These are phyloP conservation scores for Stercorarius parasiticus DNA, from an alignment of 2,113 vertebrate species.

Conservation along the genomic window DNA sequence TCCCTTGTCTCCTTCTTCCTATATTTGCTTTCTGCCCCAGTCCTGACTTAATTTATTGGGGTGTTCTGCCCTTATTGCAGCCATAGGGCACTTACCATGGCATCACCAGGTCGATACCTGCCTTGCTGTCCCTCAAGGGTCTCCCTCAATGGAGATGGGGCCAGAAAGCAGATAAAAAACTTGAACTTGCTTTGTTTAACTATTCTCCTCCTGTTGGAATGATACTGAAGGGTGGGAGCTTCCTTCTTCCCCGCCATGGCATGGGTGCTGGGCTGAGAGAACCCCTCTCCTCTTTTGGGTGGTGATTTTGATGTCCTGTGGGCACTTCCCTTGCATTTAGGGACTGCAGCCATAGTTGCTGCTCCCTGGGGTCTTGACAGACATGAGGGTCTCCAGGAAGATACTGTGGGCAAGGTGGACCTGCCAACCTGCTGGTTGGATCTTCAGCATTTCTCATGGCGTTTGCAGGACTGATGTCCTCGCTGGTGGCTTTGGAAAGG, in stretches of 20 bases:
- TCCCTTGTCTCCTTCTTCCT: not conserved
- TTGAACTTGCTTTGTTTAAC: not conserved
- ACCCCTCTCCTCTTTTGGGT: not conserved
- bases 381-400: not conserved
- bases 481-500: not conserved
- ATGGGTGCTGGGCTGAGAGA: not conserved
- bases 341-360: not conserved
- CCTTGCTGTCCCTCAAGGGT: not conserved
- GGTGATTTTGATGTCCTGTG: not conserved
- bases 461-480: not conserved
- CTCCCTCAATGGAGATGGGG: not conserved
- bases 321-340: not conserved
- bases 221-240: not conserved
- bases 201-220: fast-evolving
- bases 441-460: not conserved
- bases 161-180: not conserved
- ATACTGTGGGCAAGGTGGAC: not conserved
- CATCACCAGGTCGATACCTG: not conserved
- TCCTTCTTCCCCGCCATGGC: not conserved
- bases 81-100: not conserved
- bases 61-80: not conserved
- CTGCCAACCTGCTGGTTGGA: not conserved
- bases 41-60: not conserved
- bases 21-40: not conserved
- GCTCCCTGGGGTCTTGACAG: not conserved